Evolutionary conservation across 2,797 vertebrate species (phyloP), one percentile per base, ranked within the genome.

Genomic region (Acanthiza pusilla): DNA sequence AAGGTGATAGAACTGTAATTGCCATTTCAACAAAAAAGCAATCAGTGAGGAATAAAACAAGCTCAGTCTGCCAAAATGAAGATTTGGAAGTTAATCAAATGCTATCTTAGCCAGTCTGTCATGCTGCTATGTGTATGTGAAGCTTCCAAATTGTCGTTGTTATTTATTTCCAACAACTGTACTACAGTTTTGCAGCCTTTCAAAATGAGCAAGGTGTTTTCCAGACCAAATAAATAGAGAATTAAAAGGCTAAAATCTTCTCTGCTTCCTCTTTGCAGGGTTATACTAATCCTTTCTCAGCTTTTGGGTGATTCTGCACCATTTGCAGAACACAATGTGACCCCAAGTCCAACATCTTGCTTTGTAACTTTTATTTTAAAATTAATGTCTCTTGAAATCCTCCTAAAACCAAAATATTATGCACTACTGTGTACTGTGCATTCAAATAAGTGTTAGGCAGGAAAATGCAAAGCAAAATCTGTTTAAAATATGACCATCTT

Each of bases 31-130:
- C n/a, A 88, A 77, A 77, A 94, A 89, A 80, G 20, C 30, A 89
- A 66, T 80, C 91, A 81, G 11, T 74, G 72, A 85, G 70, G 62
- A 91, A 93, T 88, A 88, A 92, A 92, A 78, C 68, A 85, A 87
- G 36, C n/a, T 93, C 85, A 78, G 51, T 57, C 47, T 89, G 50
- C 65, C 82, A 94, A 96, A 91, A 93, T 61, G 40, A 89, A 85
- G 29, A 92, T 92, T 80, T 95, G 68, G 40, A 92, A 74, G n/a
- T 89, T 94, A 89, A 83, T 95, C 75, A 95, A 76, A 83, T 66
- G 47, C 36, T 36, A 62, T 25, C 26, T 83, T 75, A 89, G 58
- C 29, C n/a, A 77, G 47, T 22, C 57, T 88, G 54, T 74, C 89
- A 85, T 42, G 47, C n/a, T 89, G 67, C 36, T 72, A 51, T 12